Conservation (phyloP, 2,888 invertebrate genomes). For the Trissolcus japonicus region DNA sequence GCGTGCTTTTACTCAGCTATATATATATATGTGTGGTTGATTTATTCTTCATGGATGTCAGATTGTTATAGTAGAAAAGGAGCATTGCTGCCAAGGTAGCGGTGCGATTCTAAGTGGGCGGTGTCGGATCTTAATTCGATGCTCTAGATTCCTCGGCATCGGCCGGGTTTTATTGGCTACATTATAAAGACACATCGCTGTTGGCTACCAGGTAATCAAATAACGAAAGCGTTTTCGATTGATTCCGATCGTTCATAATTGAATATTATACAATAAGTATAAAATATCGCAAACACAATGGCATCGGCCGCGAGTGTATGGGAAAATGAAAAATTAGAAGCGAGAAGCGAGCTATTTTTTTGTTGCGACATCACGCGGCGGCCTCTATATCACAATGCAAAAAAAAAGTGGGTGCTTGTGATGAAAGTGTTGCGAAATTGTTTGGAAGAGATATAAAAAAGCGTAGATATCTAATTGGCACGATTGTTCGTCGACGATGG, state of each 20-base stretch:
- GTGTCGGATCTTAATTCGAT: slow-evolving; percentile 51
- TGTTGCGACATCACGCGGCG: slow-evolving; percentile 14
- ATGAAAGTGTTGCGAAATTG: slow-evolving; percentile 13
- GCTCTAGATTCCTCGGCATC: slow-evolving; percentile 53
- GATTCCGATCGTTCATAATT: slow-evolving; percentile 39
- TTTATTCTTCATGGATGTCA: slow-evolving; percentile 47
- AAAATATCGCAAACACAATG: slow-evolving; percentile 26
- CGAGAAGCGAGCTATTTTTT: slow-evolving; percentile 28
- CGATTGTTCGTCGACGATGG: neutral
- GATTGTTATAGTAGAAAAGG: slow-evolving; percentile 40
- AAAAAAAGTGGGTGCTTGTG: slow-evolving; percentile 15
- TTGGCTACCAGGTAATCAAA: slow-evolving; percentile 30
- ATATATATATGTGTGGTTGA: slow-evolving; percentile 36
- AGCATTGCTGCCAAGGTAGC: slow-evolving; percentile 44
- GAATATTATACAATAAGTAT: slow-evolving; percentile 42
- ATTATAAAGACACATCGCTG: slow-evolving; percentile 37
- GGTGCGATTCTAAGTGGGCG: slow-evolving; percentile 43
- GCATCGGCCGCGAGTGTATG: slow-evolving; percentile 15
- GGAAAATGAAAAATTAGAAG: slow-evolving; percentile 37
- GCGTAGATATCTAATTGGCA: too few relatives aligned
- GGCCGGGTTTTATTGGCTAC: slow-evolving; percentile 29
- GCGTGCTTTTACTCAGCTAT: slow-evolving; percentile 25
- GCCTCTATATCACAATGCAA: slow-evolving; percentile 10
- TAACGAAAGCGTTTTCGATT: slow-evolving; percentile 33
- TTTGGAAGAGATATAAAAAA: neutral